A percentile compares a stretch with the other conserved stretches of the same genome.
Evolutionary conservation across 1,140 invertebrate species (phyloP).

Genomic region (Caerostris extrusa): DNA sequence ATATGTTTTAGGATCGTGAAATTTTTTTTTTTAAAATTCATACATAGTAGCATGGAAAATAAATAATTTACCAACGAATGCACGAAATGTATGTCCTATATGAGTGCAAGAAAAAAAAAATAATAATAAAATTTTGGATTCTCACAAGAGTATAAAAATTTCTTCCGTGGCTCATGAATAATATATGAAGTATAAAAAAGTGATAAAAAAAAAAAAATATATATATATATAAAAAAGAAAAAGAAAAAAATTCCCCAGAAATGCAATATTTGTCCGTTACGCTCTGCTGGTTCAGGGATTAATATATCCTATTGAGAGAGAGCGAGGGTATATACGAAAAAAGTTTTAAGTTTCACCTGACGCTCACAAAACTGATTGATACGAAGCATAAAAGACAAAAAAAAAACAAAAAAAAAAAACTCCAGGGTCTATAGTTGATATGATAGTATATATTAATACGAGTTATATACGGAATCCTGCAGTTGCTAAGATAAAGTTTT

Average conservation of each 20-base stretch:
- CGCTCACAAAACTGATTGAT: conserved; percentile 68
- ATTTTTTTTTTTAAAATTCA: neutral
- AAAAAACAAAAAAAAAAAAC: neutral
- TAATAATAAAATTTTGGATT: neutral
- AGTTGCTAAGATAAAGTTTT: neutral
- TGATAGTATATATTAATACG: conserved; percentile 45
- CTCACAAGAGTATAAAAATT: conserved; percentile 3
- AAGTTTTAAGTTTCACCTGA: conserved; percentile 70
- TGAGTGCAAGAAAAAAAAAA: neutral
- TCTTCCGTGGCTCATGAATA: conserved; percentile 42
- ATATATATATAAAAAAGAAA: neutral
- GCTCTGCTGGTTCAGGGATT: conserved; percentile 44
- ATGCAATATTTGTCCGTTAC: conserved; percentile 65
- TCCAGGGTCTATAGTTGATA: conserved; percentile 6
- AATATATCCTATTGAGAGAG: conserved; percentile 65
- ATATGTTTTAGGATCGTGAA: too few relatives aligned
- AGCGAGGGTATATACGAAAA: conserved; percentile 11
- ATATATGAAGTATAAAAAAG: conserved; percentile 7
- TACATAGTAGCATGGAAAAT: neutral
- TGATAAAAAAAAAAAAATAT: neutral
- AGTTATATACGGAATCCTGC: neutral
- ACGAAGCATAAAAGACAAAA: conserved; percentile 49
- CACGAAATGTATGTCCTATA: neutral
- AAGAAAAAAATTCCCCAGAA: conserved; percentile 36
- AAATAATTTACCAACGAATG: conserved; percentile 6